These are phyloP conservation scores for Campylomormyrus numenius DNA, from an alignment of 2,113 vertebrate genomes.

Conservation along the genomic window DNA sequence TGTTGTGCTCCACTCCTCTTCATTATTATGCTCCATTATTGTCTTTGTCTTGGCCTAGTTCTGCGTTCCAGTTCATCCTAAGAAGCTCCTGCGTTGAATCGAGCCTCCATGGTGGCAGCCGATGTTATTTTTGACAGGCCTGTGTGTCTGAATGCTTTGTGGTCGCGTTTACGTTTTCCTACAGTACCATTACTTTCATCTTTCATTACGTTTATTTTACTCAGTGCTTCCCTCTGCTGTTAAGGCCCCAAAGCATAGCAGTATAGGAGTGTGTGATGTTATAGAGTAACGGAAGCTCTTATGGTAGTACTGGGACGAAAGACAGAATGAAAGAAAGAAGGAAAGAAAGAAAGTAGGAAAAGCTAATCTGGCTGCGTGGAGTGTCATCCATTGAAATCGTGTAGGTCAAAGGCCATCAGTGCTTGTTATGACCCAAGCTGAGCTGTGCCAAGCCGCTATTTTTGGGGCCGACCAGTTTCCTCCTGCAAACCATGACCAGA, in stretches of 20 bases:
- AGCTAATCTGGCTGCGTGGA: background rate
- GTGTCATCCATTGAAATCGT: background rate
- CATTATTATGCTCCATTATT: background rate
- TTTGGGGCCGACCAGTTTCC: background rate
- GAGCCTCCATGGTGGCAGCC: background rate
- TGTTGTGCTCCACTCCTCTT: background rate
- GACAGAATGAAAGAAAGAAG: too few relatives aligned
- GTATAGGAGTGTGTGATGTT: background rate
- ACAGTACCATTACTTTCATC: background rate
- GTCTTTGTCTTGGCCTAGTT: background rate
- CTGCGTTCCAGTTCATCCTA: background rate
- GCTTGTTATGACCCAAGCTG: background rate
- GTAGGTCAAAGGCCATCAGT: background rate
- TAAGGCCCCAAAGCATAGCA: background rate
- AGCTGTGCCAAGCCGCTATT: background rate
- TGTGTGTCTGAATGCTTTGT: background rate
- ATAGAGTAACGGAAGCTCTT: background rate
- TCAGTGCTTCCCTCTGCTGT: background rate
- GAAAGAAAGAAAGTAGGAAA: too few relatives aligned
- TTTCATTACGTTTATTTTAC: background rate
- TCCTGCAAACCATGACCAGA: background rate
- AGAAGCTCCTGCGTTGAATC: background rate
- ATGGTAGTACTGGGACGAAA: background rate
- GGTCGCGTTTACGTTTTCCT: background rate
- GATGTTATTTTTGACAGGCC: background rate